These are phyloP conservation scores for Octodon degus DNA, from an alignment of 2,113 vertebrate genomes.

Conservation along the genomic window DNA sequence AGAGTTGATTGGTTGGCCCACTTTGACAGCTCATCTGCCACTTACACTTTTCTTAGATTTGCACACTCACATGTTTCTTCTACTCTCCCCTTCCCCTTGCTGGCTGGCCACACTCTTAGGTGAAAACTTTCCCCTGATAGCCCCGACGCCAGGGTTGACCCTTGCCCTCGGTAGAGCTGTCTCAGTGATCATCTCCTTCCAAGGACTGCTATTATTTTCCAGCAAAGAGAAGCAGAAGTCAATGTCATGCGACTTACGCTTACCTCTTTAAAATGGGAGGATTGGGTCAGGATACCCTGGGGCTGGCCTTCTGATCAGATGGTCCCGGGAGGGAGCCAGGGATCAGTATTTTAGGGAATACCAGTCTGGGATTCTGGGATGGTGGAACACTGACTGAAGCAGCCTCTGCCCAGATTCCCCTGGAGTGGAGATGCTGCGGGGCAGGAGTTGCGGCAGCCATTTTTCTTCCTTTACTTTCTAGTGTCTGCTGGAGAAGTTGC, in stretches of 20 bases:
- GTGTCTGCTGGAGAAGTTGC: slow-evolving; percentile 96
- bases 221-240: background rate
- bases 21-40: background rate
- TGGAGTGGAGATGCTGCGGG: background rate
- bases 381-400: background rate
- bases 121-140: background rate
- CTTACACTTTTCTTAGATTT: background rate
- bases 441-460: background rate
- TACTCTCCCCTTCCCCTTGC: background rate
- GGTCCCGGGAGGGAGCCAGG: background rate
- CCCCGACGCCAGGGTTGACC: background rate
- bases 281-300: background rate
- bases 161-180: background rate
- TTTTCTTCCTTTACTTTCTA: slow-evolving; percentile 82
- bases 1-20: background rate
- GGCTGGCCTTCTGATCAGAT: background rate
- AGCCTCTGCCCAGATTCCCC: background rate
- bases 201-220: background rate
- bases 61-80: background rate
- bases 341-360: background rate
- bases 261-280: background rate
- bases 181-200: background rate
- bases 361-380: background rate
- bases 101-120: background rate
- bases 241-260: background rate